These are phyloP conservation scores for Macrobrachium nipponense DNA, from an alignment of 1,140 invertebrate genomes.

Conservation along the genomic window DNA sequence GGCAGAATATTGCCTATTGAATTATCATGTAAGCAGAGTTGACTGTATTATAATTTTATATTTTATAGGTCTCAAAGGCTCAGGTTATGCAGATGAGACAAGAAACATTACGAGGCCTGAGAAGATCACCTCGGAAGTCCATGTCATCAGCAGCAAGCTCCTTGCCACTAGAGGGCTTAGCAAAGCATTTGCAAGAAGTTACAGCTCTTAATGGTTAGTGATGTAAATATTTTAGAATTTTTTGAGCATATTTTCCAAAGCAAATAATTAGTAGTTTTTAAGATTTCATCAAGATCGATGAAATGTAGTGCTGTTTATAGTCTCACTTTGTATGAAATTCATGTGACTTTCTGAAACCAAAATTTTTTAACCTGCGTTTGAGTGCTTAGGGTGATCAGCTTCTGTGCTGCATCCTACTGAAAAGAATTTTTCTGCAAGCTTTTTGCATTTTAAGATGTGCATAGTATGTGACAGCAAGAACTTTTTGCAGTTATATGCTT, in stretches of 20 bases:
- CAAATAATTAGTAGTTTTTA: not conserved
- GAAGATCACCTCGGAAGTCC: slow-evolving; percentile 35
- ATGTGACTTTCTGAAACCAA: too few species aligned
- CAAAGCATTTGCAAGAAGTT: slow-evolving; percentile 41
- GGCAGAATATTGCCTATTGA: too few species aligned
- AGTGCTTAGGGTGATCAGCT: too few species aligned
- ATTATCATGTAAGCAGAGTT: not conserved
- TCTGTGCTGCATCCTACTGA: too few species aligned
- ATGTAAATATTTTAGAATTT: not conserved
- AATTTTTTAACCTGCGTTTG: too few species aligned
- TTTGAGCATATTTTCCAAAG: not conserved
- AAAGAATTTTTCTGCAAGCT: too few species aligned
- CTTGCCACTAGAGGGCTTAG: slow-evolving; percentile 33
- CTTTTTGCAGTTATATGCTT: too few species aligned
- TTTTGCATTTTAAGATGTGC: too few species aligned
- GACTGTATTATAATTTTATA: not conserved
- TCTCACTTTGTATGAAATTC: too few species aligned
- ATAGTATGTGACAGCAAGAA: too few species aligned
- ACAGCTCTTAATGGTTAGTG: slow-evolving; percentile 15
- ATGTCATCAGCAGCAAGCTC: not conserved
- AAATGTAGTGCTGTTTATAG: too few species aligned
- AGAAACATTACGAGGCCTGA: not conserved
- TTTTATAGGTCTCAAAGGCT: not conserved
- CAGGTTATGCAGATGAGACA: not conserved
- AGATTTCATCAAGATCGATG: too few species aligned